Conservation (phyloP, 2,888 invertebrate species). For the Caenorhabditis sulstoni region DNA sequence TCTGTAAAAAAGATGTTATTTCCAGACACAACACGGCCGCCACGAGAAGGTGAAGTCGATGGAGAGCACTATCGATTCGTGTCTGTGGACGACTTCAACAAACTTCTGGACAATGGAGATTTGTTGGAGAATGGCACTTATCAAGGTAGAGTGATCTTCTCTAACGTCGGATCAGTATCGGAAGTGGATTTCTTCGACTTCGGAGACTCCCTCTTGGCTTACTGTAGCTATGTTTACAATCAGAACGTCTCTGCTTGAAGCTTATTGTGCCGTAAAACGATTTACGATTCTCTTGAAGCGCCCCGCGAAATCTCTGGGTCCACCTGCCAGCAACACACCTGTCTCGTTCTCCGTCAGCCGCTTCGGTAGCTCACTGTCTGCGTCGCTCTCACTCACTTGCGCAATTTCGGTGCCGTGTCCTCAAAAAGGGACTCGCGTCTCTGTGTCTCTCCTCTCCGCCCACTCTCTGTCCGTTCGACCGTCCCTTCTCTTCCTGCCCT, state of each 20-base stretch:
- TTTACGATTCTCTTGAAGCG: constrained; percentile 14
- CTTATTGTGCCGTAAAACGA: background rate
- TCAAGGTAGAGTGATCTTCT: constrained; percentile 83
- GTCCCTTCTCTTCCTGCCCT: constrained; percentile 29
- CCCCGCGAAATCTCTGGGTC: constrained; percentile 4
- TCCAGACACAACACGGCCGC: constrained; percentile 84
- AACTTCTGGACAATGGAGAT: constrained; percentile 82
- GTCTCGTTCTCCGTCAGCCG: background rate
- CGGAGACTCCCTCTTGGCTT: too few relatives aligned
- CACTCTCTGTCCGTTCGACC: constrained; percentile 23
- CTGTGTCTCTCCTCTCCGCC: constrained; percentile 1
- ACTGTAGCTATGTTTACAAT: background rate
- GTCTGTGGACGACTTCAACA: constrained; percentile 62
- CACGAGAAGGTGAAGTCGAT: constrained; percentile 84
- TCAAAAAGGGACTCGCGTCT: constrained; percentile 28
- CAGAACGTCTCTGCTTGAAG: background rate
- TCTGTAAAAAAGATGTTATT: background rate
- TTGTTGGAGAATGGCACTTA: constrained; percentile 85
- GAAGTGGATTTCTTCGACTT: background rate
- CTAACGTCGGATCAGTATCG: too few relatives aligned
- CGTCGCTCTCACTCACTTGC: constrained; percentile 38
- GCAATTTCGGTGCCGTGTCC: constrained; percentile 39
- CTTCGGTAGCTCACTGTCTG: constrained; percentile 11
- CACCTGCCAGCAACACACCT: constrained; percentile 12
- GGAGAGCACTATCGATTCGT: constrained; percentile 84